These are phyloP conservation scores for Caenorhabditis wallacei DNA, from an alignment of 2,888 invertebrate genomes.

Conservation along the genomic window DNA sequence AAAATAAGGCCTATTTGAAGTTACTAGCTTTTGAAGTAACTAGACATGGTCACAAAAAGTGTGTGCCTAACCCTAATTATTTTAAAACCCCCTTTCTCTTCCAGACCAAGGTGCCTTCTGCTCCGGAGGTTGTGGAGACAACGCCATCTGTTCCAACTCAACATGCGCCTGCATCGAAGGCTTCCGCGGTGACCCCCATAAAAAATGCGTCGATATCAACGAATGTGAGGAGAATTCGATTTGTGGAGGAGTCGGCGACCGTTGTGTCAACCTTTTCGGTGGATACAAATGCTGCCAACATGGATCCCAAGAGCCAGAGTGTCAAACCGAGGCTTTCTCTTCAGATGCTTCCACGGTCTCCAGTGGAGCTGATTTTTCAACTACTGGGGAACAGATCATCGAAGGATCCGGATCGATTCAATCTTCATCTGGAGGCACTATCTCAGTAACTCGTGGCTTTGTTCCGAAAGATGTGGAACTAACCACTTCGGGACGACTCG, in stretches of 20 bases:
- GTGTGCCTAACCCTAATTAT: too few species aligned
- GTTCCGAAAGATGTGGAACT: conserved; percentile 54
- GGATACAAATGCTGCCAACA: conserved; percentile 77
- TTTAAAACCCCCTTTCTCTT: conserved; percentile 14
- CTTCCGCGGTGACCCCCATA: conserved; percentile 89
- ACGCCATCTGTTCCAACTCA: conserved; percentile 77
- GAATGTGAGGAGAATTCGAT: conserved; percentile 77
- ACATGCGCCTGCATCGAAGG: conserved; percentile 91
- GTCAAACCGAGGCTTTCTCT: conserved; percentile 61
- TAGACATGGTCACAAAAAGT: too few species aligned
- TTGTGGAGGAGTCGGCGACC: conserved; percentile 78
- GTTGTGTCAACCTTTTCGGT: conserved; percentile 80
- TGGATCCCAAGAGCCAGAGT: conserved; percentile 72
- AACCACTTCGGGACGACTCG: conserved; percentile 52
- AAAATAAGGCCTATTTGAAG: too few species aligned
- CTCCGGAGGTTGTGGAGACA: conserved; percentile 79
- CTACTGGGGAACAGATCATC: conserved; percentile 51
- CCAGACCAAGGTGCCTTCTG: conserved; percentile 80
- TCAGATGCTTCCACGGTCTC: conserved; percentile 52
- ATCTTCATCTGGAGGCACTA: conserved; percentile 52
- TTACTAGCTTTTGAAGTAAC: too few species aligned
- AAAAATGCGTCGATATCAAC: conserved; percentile 79
- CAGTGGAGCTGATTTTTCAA: conserved; percentile 53
- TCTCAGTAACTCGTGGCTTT: conserved; percentile 49
- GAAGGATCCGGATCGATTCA: conserved; percentile 54